Base-by-base conservation (phyloP, 1,140 invertebrate species). In the Drosophila novamexicana region DNA sequence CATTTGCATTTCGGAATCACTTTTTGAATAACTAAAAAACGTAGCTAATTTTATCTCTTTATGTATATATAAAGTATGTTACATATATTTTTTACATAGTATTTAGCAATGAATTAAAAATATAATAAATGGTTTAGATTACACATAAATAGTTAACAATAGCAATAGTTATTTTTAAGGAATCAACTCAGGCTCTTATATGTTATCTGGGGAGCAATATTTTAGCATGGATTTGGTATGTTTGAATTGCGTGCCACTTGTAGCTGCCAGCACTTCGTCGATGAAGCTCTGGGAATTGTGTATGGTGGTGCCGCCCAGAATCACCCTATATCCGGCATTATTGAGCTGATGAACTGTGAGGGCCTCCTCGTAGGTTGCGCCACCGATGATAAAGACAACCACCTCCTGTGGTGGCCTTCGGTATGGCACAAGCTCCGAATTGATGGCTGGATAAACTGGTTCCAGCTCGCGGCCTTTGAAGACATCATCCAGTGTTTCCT, bases 341-440 rank as follows among this genome's bases (percentile, higher is more conserved):
- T 99, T 97, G 67, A 98, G 93, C 91, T 96, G 95, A 93, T 99
- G 95, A 7, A 99, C 96, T 50, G 95, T 95, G 4, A 97, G 92
- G 2, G 98, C 96, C 93, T 99, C 99, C 93, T 99, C 99, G 90
- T 98, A 99, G 0, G 99, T 99, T 16, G 96, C 94, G n/a, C 99
- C 99, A 18, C 99, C 99, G 73, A 99, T 95, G 16, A 99, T 96
- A 90, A 99, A 99, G 7, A 99, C 95, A 52, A 99, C 96, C 3
- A 99, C 94, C 92, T 99, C 97, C 91, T 98, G 96, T 1, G 97
- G 96, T 88, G 94, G 92, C 36, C 94, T 82, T 14, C 93, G 93
- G 57, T 93, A 93, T 65, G 91, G 85, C 66, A 93, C 93, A 79
- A 93, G 94, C 91, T 94, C 94, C 0, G 93, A 94, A 9, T 96